Conservation (phyloP, 2,888 invertebrate genomes). For the Salticus scenicus region DNA sequence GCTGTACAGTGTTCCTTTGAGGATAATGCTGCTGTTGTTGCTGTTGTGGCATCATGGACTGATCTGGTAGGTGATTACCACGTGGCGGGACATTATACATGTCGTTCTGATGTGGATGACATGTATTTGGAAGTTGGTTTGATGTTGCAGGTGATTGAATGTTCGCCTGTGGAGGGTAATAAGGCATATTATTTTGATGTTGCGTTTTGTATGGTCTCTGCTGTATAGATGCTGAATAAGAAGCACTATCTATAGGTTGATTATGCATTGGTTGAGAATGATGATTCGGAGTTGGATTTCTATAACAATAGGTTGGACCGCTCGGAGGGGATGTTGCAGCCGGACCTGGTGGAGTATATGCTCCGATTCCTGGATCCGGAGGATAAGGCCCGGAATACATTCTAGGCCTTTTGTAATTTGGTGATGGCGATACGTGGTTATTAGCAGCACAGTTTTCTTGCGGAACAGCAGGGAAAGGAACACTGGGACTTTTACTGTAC, state of each 20-base stretch:
- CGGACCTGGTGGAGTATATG: slow-evolving; percentile 56
- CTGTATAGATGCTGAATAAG: slow-evolving; percentile 30
- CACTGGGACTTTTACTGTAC: slow-evolving; percentile 28
- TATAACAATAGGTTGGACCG: slow-evolving; percentile 59
- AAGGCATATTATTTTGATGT: slow-evolving; percentile 51
- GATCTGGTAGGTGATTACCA: slow-evolving; percentile 37
- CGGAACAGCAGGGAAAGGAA: slow-evolving; percentile 28
- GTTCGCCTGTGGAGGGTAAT: slow-evolving; percentile 43
- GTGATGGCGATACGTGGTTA: slow-evolving; percentile 30
- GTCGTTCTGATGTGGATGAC: slow-evolving; percentile 42
- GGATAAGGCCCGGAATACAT: slow-evolving; percentile 53
- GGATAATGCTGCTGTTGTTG: slow-evolving; percentile 36
- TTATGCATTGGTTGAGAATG: slow-evolving; percentile 33
- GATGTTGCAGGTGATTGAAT: slow-evolving; percentile 24
- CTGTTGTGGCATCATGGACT: slow-evolving; percentile 42
- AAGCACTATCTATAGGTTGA: slow-evolving; percentile 43
- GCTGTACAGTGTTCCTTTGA: slow-evolving; percentile 24
- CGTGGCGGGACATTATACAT: slow-evolving; percentile 54
- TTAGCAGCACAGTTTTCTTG: slow-evolving; percentile 34
- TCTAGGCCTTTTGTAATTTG: slow-evolving; percentile 41
- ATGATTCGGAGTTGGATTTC: slow-evolving; percentile 53
- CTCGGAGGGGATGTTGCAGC: slow-evolving; percentile 43
- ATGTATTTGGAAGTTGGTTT: slow-evolving; percentile 52
- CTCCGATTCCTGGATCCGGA: slow-evolving; percentile 57
- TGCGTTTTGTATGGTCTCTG: slow-evolving; percentile 46